Evolutionary conservation across 2,888 invertebrate species (phyloP), one percentile per base, ranked within the genome.

Genomic region (Hydropsyche betteni): DNA sequence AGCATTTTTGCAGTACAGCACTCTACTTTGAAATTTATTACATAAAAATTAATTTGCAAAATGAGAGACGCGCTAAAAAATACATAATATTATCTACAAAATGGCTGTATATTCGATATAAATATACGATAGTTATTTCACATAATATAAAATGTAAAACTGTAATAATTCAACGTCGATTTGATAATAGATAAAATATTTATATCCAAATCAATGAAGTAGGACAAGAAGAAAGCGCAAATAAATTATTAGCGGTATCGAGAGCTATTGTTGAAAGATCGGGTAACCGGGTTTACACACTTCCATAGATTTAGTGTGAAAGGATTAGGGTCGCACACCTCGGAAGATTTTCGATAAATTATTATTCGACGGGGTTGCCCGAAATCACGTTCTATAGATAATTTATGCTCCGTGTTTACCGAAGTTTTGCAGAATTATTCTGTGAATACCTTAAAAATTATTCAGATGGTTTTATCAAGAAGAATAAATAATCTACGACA

Each of bases 271-370:
- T 58, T 44, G 24, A 64, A 64, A 64, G 36, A 64, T 24, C 34
- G 6, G 12, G 34, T 64, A 10, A n/a, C 12, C 10, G 53, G 36
- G 72, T 72, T 44, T 52, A 24, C 16, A 16, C 36, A 24, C 71
- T 52, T 73, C 55, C 38, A 69, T 58, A 34, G 68, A 55, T 69
- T 69, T 55, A 68, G 50, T 72, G 36, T 74, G 70, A 71, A 55
- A 70, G 77, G 77, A 71, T 75, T 68, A 75, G 44, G 75, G 71
- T 69, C 51, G 58, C 38, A 51, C 51, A 71, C 77, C 77, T 77
- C 71, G 58, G 72, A 76, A 77, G 75, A 77, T 75, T 75, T 61
- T 68, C 74, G 36, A 77, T 77, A 77, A 75, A 77, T 77, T 77
- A 77, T 75, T 10, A 16, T 33, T 51, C 71, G 77, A 77, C 75